Base-by-base conservation (phyloP, 2,797 vertebrate genomes). In the Babyrousa celebensis region DNA sequence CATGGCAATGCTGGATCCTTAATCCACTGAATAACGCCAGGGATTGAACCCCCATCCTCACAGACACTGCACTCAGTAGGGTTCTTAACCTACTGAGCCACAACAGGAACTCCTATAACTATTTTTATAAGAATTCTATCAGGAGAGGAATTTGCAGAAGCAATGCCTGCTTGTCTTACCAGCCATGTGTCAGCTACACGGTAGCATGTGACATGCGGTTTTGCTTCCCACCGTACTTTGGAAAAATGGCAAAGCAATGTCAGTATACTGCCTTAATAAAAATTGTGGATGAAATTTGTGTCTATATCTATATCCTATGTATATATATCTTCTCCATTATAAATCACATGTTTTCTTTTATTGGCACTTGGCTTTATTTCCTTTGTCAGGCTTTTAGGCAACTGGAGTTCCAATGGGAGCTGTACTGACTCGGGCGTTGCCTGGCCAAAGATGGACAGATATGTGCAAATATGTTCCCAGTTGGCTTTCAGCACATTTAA, bases 401-500 rank as follows among this genome's bases (percentile, higher is more conserved):
- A 0, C 0, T 48, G 56, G 36, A 25, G 32, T 36, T 56, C 58
- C 36, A 3, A 0, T 5, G 63, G 67, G 63, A 86, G 62, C 18
- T 67, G 10, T 36, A 23, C 17, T 62, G 29, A 23, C 27, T 82
- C 86, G 32, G n/a, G 6, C 54, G 63, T 16, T 3, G 18, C 17
- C 48, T 56, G 5, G 20, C 58, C 10, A 2, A 74, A 40, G 29
- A 12, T 12, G 65, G 77, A 58, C 7, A 77, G 68, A 32, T 4
- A 21, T 62, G 27, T 68, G 18, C 29, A 56, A 16, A 58, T 32
- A 36, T 56, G 7, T 16, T 12, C 9, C 27, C 1, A 0, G 16
- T 3, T 54, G 56, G 9, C 40, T 65, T 40, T 5, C 2, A 43
- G 65, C 29, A 6, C 0, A 0, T 16, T 52, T 27, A 12, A 0